Percentiles rank a stretch among this genome's conserved stretches.
phyloP scores from a whole-genome alignment of 2,797 vertebrate genomes.

The Babyrousa celebensis region DNA sequence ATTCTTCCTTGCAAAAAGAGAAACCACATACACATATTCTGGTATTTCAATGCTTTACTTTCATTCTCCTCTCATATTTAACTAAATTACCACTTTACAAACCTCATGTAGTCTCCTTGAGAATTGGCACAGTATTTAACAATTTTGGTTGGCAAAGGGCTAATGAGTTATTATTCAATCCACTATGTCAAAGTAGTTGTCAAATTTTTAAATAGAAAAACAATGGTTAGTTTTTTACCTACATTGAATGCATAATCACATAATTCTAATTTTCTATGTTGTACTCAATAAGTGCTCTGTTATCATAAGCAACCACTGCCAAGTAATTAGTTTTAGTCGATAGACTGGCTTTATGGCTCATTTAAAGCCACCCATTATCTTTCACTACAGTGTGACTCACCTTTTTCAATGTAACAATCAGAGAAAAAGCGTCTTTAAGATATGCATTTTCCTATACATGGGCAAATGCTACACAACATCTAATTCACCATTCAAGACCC shows the following conservation, averaged over 20 bases:
- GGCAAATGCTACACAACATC: not conserved
- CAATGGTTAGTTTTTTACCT: not conserved
- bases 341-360: conserved; percentile 33
- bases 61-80: conserved; percentile 38
- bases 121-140: not conserved
- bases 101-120: not conserved
- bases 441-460: not conserved
- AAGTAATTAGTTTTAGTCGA: conserved; percentile 49
- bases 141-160: not conserved
- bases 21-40: not conserved
- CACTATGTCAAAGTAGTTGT: not conserved
- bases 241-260: conserved; percentile 55
- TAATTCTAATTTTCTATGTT: conserved; percentile 25
- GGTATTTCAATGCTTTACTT: conserved; percentile 17
- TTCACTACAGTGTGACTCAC: not conserved
- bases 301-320: conserved; percentile 41
- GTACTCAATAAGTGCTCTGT: not conserved
- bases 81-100: not conserved
- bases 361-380: conserved; percentile 53
- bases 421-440: conserved; percentile 29
- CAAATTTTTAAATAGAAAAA: not conserved
- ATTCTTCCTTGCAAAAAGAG: not conserved
- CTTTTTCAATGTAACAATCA: conserved; percentile 5
- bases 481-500: not conserved
- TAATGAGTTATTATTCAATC: conserved; percentile 45